Base-by-base conservation (phyloP, 2,797 vertebrate species). In the Enteromius thamalakanensis region DNA sequence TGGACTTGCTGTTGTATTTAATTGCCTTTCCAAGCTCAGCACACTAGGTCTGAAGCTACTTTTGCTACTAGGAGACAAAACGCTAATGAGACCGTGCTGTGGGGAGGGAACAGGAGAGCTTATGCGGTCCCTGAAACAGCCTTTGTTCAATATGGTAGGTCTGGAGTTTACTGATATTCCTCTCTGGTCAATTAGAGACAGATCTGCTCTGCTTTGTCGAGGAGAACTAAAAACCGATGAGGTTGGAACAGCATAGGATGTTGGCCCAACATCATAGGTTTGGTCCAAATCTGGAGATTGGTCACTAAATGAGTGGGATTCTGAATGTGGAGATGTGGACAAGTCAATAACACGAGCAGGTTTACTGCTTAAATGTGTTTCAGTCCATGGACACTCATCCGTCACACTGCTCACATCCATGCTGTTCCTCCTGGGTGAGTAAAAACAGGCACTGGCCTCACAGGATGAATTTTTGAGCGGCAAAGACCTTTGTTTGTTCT, bases 331-430 rank as follows among this genome's bases (percentile, higher is more conserved):
- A 17, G 81, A 40, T 14, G 80, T 77, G 10, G 88, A 89, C 12
- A 91, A 45, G 60, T 93, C 89, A 84, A 93, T 89, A 7, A 89
- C 89, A 0, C 84, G 47, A 32, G 89, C 7, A 0, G 67, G 42
- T 78, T 74, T 81, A 11, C 47, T 86, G 42, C 23, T 34, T 1
- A 23, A 76, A 32, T 37, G 21, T 9, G 26, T 47, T 34, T 65
- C 55, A 76, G 81, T 89, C 26, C 53, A 49, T 14, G 80, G 80
- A 21, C 71, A 80, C 23, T 64, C 8, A 23, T 75, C 32, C 15
- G n/a, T 45, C 42, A 65, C 64, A 23, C 74, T 23, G 11, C 14
- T 74, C 65, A 42, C 47, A 55, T 77, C 67, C 3, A 2, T 21
- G 11, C 19, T 15, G n/a, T 68, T 74, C 62, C 82, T 86, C 45